Evolutionary conservation across 2,113 vertebrate species (phyloP), one percentile per base, ranked within the genome.

Genomic region (Rhagologus leucostigma): DNA sequence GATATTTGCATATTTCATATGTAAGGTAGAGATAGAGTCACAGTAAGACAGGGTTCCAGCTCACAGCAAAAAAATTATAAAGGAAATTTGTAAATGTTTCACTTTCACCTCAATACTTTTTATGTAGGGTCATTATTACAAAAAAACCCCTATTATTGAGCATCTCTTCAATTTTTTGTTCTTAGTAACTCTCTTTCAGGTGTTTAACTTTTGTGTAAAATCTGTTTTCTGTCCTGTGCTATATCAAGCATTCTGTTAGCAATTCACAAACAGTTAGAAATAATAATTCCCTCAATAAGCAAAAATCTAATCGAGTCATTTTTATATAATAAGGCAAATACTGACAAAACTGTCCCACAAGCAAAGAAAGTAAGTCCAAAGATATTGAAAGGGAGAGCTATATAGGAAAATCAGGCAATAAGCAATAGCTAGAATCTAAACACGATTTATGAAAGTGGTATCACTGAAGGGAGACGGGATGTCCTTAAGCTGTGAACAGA

Each of bases 61-160:
- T 69, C 41, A 76, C n/a, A 69, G 11, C 24, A 71, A 85, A 68
- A 60, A 59, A 24, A 21, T 2, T 49, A 50, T 23, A 39, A 71
- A 46, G 16, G 6, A 81, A 63, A 69, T 20, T 18, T 0, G 22
- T 41, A 76, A 46, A 22, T 59, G 16, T 30, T 62, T 59, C 16
- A 44, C 13, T 29, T 59, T 63, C 29, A 33, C 10, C 20, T 57
- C 41, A 52, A 19, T 88, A 69, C 9, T 32, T 64, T 26, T 79
- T 35, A 46, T 52, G 24, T 8, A 27, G 22, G 14, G 7, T 23
- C 12, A 71, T 21, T 57, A 39, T 42, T 47, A 6, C 17, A 56
- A 67, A 14, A 60, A 56, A 21, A 2, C 1, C 17, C 3, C 0
- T 24, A 39, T 57, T 71, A 37, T 24, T 71, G 11, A 78, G 1